Percentiles rank a stretch among this genome's conserved stretches.
These are phyloP conservation scores for Scleropages formosus DNA, from an alignment of 2,797 vertebrate genomes.

Conservation along the genomic window DNA sequence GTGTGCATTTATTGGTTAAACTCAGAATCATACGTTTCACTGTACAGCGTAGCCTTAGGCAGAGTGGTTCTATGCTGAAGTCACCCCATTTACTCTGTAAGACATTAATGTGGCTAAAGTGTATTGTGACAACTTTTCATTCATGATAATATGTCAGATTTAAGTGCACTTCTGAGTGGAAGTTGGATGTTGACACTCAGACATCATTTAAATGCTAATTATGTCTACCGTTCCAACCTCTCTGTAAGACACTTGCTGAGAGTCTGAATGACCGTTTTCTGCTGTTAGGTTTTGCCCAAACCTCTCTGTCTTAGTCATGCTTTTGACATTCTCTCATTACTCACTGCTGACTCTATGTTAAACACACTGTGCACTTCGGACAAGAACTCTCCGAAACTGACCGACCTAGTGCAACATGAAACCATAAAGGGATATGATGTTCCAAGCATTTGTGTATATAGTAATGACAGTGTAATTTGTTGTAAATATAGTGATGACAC, in stretches of 20 bases:
- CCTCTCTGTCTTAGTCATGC: background rate
- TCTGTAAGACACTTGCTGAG: background rate
- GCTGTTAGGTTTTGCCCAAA: background rate
- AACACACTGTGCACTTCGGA: background rate
- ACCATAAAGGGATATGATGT: background rate
- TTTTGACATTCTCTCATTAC: background rate
- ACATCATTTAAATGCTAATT: background rate
- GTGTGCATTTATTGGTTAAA: background rate
- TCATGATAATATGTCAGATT: background rate
- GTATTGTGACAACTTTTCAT: conserved; percentile 3
- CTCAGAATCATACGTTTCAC: background rate
- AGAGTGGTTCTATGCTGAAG: background rate
- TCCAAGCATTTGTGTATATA: background rate
- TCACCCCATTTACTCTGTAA: background rate
- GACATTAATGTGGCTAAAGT: background rate
- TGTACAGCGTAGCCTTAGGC: background rate
- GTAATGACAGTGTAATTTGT: background rate
- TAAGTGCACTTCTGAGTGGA: background rate
- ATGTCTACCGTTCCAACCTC: background rate
- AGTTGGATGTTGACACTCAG: background rate
- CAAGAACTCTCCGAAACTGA: background rate
- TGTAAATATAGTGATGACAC: too few species aligned
- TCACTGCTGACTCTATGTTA: background rate
- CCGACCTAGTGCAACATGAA: background rate
- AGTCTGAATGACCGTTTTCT: background rate